Conservation (phyloP, 2,888 invertebrate genomes). For the Odontothrips loti region DNA sequence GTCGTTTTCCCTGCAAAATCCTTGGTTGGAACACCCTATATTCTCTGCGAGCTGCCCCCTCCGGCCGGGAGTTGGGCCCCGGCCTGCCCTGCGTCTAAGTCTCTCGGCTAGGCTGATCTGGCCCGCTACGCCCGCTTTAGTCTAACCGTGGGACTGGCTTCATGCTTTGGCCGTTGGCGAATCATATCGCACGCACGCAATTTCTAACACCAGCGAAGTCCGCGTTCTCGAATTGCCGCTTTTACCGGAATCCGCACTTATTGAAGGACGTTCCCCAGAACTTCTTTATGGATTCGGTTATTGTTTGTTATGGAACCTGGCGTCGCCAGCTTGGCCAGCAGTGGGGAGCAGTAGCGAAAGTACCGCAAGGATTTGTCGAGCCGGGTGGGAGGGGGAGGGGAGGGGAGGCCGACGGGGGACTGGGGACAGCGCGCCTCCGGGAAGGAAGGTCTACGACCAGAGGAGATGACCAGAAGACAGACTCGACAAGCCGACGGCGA, state of each 20-base stretch:
- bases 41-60: too few relatives aligned
- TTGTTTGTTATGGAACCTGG: conserved; percentile 14
- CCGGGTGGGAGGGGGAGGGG: background rate
- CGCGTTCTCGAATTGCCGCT: background rate
- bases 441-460: conserved; percentile 12
- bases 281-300: background rate
- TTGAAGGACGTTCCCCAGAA: too few relatives aligned
- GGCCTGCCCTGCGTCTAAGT: too few relatives aligned
- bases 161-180: too few relatives aligned
- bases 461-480: background rate
- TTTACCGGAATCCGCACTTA: background rate
- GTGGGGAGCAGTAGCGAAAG: background rate
- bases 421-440: background rate
- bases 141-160: too few relatives aligned
- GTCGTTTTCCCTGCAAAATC: too few relatives aligned
- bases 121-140: too few relatives aligned
- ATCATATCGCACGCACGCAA: too few relatives aligned
- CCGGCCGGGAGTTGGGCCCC: too few relatives aligned
- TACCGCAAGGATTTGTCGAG: background rate
- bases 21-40: too few relatives aligned
- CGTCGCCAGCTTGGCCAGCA: background rate
- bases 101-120: background rate
- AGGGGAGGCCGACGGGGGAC: background rate
- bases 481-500: background rate
- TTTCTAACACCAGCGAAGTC: background rate